Evolutionary conservation across 2,113 vertebrate genomes (phyloP).

Genomic region (Chamaetylas fuelleborni): DNA sequence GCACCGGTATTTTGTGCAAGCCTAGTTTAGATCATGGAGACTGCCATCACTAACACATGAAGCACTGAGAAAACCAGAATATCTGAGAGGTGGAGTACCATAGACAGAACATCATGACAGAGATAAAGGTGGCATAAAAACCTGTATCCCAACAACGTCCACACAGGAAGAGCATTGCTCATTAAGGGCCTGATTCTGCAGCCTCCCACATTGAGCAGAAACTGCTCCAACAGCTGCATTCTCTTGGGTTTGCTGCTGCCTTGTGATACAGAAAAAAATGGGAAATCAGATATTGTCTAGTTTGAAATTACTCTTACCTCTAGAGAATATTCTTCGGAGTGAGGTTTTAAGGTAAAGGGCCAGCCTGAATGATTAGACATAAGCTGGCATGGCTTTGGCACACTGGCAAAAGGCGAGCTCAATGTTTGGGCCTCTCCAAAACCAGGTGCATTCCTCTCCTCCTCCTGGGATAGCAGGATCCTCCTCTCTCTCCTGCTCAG

Average conservation of each 20-base stretch:
- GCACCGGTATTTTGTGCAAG: background rate
- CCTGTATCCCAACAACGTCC: fast-evolving
- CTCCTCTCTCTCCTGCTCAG: background rate
- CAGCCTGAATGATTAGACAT: background rate
- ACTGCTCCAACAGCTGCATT: background rate
- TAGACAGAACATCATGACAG: background rate
- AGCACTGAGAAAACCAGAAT: background rate
- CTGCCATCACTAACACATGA: background rate
- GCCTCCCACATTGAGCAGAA: background rate
- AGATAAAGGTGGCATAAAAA: background rate
- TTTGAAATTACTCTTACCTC: background rate
- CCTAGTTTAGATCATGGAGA: background rate
- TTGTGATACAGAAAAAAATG: background rate
- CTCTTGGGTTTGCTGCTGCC: background rate
- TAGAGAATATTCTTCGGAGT: background rate
- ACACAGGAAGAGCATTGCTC: background rate
- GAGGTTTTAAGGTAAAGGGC: background rate
- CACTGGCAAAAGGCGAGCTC: background rate
- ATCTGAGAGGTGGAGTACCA: background rate
- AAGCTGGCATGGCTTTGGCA: background rate
- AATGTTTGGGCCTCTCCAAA: background rate
- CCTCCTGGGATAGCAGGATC: background rate
- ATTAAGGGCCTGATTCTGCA: background rate
- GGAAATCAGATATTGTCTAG: background rate
- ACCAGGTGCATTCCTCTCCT: fast-evolving